phyloP scores from a whole-genome alignment of 2,113 vertebrate genomes.

The Prunella fulvescens region DNA sequence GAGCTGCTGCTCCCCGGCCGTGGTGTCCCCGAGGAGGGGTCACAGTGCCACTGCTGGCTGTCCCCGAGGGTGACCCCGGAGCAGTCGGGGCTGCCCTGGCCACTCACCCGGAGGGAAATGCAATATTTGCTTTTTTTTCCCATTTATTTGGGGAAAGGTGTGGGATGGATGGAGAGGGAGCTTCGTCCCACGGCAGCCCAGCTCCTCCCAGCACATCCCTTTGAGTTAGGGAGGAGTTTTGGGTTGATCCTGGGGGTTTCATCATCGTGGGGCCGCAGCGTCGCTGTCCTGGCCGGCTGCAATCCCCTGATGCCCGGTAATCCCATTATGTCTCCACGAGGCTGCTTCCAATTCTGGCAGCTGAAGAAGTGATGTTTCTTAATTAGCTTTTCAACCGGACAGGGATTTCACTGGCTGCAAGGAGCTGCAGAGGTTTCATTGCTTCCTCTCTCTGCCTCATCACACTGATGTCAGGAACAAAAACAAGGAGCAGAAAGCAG shows the following conservation, averaged over 20 bases:
- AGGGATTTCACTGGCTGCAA: not conserved
- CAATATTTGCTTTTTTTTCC: not conserved
- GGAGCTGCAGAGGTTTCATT: not conserved
- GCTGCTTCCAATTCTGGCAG: constrained; percentile 46
- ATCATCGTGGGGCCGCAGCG: not conserved
- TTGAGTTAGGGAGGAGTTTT: fast-evolving
- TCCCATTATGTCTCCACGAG: constrained; percentile 47
- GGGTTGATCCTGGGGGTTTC: not conserved
- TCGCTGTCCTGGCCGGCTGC: not conserved
- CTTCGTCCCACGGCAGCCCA: fast-evolving
- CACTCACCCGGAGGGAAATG: not conserved
- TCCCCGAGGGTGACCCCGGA: not conserved
- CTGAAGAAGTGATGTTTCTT: constrained; percentile 48
- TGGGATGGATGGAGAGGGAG: fast-evolving
- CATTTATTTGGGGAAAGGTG: not conserved
- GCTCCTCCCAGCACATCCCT: not conserved
- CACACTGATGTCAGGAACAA: fast-evolving
- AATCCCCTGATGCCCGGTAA: constrained; percentile 22
- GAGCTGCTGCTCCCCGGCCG: not conserved
- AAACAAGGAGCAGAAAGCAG: not conserved
- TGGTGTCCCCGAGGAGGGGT: not conserved
- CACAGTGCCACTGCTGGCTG: fast-evolving
- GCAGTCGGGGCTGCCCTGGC: not conserved
- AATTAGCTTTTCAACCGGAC: constrained; percentile 15
- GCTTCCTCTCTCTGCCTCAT: not conserved